Conservation (phyloP, 2,113 vertebrate genomes). For the Mus spicilegus region DNA sequence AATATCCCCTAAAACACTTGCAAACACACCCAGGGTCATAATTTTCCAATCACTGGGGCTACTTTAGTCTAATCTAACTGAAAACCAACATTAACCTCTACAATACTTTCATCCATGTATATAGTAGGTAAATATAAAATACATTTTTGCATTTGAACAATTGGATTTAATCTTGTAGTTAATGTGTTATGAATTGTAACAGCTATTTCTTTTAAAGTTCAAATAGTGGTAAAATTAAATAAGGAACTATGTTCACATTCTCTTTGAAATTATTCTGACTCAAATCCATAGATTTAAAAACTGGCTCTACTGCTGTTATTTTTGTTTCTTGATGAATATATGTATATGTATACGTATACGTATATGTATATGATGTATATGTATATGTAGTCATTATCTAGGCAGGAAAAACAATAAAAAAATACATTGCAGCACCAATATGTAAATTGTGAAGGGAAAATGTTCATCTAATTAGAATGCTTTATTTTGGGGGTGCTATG, state of each 20-base stretch:
- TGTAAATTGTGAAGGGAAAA: neutral
- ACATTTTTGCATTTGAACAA: constrained; percentile 36
- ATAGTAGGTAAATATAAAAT: neutral
- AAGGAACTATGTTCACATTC: neutral
- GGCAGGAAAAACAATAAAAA: neutral
- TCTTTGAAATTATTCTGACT: neutral
- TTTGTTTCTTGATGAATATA: neutral
- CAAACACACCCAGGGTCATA: neutral
- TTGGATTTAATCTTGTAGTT: neutral
- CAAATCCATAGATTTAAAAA: neutral
- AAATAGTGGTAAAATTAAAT: constrained; percentile 28
- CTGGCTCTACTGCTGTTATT: neutral
- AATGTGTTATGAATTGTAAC: neutral
- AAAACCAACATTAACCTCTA: neutral
- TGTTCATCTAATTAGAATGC: neutral
- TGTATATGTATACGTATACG: neutral
- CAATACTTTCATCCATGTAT: neutral
- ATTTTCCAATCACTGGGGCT: too few relatives aligned
- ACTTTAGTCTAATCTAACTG: neutral
- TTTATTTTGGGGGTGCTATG: neutral
- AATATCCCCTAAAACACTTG: neutral
- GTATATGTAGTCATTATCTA: neutral
- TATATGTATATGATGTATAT: too few relatives aligned
- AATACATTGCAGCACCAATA: neutral
- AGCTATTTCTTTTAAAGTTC: constrained; percentile 24